A percentile compares a stretch with the other conserved stretches of the same genome.
Evolutionary conservation across 2,113 vertebrate genomes (phyloP).

Genomic region (Octodon degus): DNA sequence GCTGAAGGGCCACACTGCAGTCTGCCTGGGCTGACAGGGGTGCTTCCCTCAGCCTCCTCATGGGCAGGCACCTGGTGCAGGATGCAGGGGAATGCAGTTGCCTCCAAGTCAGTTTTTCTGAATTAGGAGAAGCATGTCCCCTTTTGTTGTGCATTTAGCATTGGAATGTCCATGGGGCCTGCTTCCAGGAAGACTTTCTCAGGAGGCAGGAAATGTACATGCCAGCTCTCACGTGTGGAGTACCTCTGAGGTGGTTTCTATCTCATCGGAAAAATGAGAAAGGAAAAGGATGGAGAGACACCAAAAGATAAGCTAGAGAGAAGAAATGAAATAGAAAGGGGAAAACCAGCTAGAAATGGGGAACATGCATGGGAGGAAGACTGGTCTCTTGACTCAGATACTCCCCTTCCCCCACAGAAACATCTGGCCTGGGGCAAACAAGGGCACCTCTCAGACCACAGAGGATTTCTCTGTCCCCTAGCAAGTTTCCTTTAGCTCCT

Average conservation of each 20-base stretch:
- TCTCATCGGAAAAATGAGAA: not conserved
- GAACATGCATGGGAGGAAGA: not conserved
- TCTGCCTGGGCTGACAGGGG: slow-evolving; percentile 40
- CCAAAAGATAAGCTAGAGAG: not conserved
- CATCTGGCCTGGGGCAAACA: not conserved
- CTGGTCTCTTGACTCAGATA: not conserved
- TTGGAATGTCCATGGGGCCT: not conserved
- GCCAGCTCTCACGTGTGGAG: not conserved
- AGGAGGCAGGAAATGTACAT: not conserved
- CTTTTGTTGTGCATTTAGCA: not conserved
- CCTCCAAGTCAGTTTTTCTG: not conserved
- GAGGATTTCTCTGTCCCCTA: not conserved
- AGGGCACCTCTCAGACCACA: not conserved
- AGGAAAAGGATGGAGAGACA: not conserved
- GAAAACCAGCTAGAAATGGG: not conserved
- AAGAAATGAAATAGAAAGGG: not conserved
- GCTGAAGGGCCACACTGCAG: slow-evolving; percentile 71
- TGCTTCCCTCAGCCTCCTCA: slow-evolving; percentile 54
- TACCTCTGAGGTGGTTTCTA: not conserved
- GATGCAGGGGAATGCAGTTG: slow-evolving; percentile 40
- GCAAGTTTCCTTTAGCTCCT: not conserved
- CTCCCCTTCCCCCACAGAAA: too few species aligned
- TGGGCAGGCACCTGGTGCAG: slow-evolving; percentile 60
- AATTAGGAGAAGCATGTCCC: not conserved
- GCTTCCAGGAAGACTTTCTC: not conserved